phyloP scores from a whole-genome alignment of 2,888 invertebrate species.

The Ommatoiulus sabulosus region DNA sequence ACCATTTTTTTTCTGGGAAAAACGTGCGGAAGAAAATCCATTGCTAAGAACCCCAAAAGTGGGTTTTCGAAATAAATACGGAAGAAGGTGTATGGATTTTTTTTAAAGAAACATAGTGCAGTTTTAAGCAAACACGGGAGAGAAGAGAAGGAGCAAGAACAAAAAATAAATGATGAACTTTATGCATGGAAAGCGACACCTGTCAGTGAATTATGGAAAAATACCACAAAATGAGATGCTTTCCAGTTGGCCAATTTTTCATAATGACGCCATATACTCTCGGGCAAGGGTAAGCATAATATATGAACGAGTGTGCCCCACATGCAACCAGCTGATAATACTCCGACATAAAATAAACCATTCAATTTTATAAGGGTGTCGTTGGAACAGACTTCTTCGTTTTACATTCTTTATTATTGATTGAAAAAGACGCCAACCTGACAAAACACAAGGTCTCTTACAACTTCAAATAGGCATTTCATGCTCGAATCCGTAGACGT shows the following conservation, averaged over 20 bases:
- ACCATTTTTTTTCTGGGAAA: neutral
- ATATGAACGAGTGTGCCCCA: neutral
- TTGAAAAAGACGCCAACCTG: neutral
- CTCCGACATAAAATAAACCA: conserved; percentile 16
- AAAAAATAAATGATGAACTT: conserved; percentile 25
- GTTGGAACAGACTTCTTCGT: neutral
- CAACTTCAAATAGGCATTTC: neutral
- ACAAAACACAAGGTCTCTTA: neutral
- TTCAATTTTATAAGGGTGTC: neutral
- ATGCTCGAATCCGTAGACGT: neutral
- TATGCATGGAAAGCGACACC: conserved; percentile 45
- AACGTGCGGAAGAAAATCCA: neutral
- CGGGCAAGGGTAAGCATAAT: neutral
- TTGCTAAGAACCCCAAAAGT: neutral
- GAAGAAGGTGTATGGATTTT: neutral
- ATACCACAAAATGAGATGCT: conserved; percentile 14
- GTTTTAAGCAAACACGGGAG: neutral
- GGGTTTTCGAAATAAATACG: neutral
- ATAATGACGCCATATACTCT: neutral
- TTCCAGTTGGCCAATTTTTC: conserved; percentile 32
- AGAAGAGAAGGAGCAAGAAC: neutral
- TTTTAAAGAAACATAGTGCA: neutral
- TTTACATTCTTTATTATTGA: conserved; percentile 13
- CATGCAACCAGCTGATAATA: conserved; percentile 30
- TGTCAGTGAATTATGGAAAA: conserved; percentile 42